Conservation (phyloP, 2,888 invertebrate genomes). For the Hirtodrosophila alboralis region DNA sequence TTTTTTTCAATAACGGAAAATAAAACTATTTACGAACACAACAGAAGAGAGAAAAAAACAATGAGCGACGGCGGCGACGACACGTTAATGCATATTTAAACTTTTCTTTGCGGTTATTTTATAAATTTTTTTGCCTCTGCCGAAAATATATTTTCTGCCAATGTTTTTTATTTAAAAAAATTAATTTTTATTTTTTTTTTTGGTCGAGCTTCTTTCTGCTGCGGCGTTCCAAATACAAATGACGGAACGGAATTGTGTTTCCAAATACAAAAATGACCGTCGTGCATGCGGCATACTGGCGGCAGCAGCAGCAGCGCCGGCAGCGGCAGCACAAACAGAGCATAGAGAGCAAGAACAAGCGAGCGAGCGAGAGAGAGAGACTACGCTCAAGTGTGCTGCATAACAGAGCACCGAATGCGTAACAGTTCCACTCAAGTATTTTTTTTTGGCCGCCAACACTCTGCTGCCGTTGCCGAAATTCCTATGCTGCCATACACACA, state of each 20-base stretch:
- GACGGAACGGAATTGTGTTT: slow-evolving; percentile 54
- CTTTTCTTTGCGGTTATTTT: slow-evolving; percentile 35
- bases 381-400: too few species aligned
- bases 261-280: slow-evolving; percentile 51
- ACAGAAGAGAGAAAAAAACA: slow-evolving; percentile 46
- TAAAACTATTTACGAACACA: slow-evolving; percentile 55
- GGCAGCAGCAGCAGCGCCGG: slow-evolving; percentile 12
- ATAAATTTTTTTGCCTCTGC: slow-evolving; percentile 46
- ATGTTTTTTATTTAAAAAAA: slow-evolving; percentile 37
- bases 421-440: slow-evolving; percentile 62
- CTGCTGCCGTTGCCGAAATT: slow-evolving; percentile 52
- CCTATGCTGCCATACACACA: slow-evolving; percentile 53
- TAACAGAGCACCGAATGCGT: slow-evolving; percentile 59
- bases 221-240: slow-evolving; percentile 63
- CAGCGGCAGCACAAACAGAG: slow-evolving; percentile 17
- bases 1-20: slow-evolving; percentile 26
- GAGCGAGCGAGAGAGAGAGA: slow-evolving; percentile 46
- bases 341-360: slow-evolving; percentile 10
- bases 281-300: slow-evolving; percentile 35
- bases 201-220: slow-evolving; percentile 61
- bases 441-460: slow-evolving; percentile 51
- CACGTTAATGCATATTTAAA: slow-evolving; percentile 58
- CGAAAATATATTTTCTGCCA: slow-evolving; percentile 52
- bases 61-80: slow-evolving; percentile 37
- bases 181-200: slow-evolving; percentile 29